Evolutionary conservation across 2,113 vertebrate genomes (phyloP), one percentile per base, ranked within the genome.

Genomic region (Podilymbus podiceps): DNA sequence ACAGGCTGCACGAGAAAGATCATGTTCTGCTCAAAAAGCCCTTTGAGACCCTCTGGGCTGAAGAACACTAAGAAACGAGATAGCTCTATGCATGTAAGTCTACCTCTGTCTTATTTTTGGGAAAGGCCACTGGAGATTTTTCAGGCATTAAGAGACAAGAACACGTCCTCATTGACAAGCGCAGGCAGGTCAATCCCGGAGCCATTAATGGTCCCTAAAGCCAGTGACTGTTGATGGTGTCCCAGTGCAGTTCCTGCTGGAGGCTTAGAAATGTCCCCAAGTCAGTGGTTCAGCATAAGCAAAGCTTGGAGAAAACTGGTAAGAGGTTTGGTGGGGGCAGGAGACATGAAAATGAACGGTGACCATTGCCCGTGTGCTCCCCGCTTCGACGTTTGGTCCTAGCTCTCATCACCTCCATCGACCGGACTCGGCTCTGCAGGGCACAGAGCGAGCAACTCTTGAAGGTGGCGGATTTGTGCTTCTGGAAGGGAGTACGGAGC

Each of bases 141-240:
- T 82, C 86, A 87, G 83, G 80, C 28, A 7, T 89, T 15, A n/a
- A 82, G 67, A 79, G 63, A 72, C 53, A 89, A 58, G 81, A 91
- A 52, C 1, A 0, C 5, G 1, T 72, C 1, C 0, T 4, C 33
- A 3, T 82, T 50, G 77, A 60, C 64, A 56, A 52, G 47, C 2
- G 2, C 23, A 60, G 25, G 60, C 53, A 94, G 69, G 11, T 68
- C 73, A 47, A 18, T 82, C 52, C 19, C 11, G 1, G 3, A 92
- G 53, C 42, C 13, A 33, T n/a, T 38, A 58, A 38, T 44, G 33
- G 67, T 58, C 78, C 53, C 35, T 52, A 83, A 83, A 85, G 4
- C 15, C 58, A 66, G 14, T 0, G 21, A 52, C 35, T 78, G 78
- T 20, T 74, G 80, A 31, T 87, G 42, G 11, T 31, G 42, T 25